Conservation (phyloP, 2,888 invertebrate species). For the Caenorhabditis angaria region DNA sequence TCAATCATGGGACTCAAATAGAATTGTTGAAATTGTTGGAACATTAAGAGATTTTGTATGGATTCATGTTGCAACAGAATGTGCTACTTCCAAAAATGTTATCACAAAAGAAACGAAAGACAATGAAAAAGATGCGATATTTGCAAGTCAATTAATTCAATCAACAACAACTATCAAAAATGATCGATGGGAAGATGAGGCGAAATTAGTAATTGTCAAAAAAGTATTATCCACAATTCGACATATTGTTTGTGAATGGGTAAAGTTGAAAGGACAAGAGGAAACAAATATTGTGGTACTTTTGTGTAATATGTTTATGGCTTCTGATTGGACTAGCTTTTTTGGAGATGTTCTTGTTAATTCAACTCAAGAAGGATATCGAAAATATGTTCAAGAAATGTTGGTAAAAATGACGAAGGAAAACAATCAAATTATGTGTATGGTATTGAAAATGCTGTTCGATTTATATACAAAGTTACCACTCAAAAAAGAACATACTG, state of each 20-base stretch:
- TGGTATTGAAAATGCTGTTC: constrained; percentile 27
- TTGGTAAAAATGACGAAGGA: constrained; percentile 20
- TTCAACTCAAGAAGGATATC: constrained; percentile 29
- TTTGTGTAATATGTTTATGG: constrained; percentile 15
- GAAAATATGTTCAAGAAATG: constrained; percentile 32
- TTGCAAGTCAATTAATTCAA: constrained; percentile 28
- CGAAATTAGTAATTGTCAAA: constrained; percentile 26
- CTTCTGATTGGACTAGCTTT: constrained; percentile 20
- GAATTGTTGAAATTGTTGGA: constrained; percentile 15
- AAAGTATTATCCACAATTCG: constrained; percentile 24
- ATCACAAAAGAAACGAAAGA: not conserved
- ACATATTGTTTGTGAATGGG: constrained; percentile 19
- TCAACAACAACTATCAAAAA: not conserved
- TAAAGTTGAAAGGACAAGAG: not conserved
- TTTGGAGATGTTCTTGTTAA: constrained; percentile 38
- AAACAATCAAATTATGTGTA: constrained; percentile 8
- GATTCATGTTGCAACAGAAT: constrained; percentile 42
- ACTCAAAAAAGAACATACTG: constrained; percentile 15
- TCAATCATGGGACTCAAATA: constrained; percentile 10
- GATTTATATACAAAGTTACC: constrained; percentile 25
- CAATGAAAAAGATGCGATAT: not conserved
- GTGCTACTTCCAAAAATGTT: constrained; percentile 10
- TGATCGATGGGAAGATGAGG: constrained; percentile 37
- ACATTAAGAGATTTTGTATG: constrained; percentile 28
- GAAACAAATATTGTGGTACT: not conserved